These are phyloP conservation scores for Hermaeophaga mercurialis DNA, from an alignment of 2,888 invertebrate species.

Conservation along the genomic window DNA sequence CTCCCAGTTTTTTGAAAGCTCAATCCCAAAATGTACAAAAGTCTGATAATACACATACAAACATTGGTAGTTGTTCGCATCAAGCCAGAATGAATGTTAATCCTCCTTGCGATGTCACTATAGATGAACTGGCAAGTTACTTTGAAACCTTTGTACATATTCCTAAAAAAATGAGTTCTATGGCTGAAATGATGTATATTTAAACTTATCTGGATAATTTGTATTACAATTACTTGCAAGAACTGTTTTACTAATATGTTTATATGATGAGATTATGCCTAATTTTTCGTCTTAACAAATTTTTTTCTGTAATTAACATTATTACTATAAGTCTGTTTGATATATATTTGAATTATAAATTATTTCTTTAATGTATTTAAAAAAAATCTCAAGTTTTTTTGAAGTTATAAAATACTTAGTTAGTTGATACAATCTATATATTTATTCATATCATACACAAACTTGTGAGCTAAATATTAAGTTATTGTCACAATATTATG, in stretches of 20 bases:
- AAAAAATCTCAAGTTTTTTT: too few relatives aligned
- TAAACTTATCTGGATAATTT: constrained; percentile 54
- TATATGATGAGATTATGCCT: too few relatives aligned
- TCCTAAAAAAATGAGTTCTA: constrained; percentile 96
- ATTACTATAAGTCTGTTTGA: too few relatives aligned
- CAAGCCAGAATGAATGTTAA: constrained; percentile 68
- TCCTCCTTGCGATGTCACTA: constrained; percentile 83
- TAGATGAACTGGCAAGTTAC: constrained; percentile 93
- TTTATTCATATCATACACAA: too few relatives aligned
- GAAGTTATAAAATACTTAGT: too few relatives aligned
- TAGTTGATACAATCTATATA: too few relatives aligned
- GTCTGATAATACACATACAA: constrained; percentile 34
- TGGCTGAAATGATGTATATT: constrained; percentile 99
- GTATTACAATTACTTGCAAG: neutral
- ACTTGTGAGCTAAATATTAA: too few relatives aligned
- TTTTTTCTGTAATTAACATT: too few relatives aligned
- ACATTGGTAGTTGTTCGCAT: constrained; percentile 71
- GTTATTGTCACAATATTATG: too few relatives aligned
- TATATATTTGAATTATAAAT: too few relatives aligned
- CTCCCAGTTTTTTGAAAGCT: constrained; percentile 49
- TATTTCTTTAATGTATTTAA: too few relatives aligned
- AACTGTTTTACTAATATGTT: neutral
- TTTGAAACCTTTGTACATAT: constrained; percentile 95
- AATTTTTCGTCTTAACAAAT: too few relatives aligned
- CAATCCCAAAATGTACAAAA: constrained; percentile 37